These are phyloP conservation scores for Acrobasis consociella DNA, from an alignment of 2,888 invertebrate species.

Conservation along the genomic window DNA sequence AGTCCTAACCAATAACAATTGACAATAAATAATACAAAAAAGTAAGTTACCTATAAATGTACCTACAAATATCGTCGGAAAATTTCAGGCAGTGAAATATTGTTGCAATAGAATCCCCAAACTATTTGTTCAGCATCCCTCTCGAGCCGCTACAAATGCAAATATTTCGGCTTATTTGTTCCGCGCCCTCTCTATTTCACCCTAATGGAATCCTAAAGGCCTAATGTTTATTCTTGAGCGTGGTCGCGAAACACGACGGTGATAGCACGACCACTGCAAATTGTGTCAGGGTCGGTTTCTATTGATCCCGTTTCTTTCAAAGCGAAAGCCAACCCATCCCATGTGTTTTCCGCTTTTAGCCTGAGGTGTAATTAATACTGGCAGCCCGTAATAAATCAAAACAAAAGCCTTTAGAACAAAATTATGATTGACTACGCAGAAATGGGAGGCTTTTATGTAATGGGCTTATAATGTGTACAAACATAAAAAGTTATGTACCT, in stretches of 20 bases:
- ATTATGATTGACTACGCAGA: constrained; percentile 15
- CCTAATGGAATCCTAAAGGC: constrained; percentile 57
- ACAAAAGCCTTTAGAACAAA: constrained; percentile 11
- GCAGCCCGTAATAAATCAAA: constrained; percentile 12
- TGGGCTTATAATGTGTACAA: neutral
- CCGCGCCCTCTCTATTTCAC: constrained; percentile 47
- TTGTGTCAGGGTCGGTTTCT: constrained; percentile 77
- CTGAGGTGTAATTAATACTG: constrained; percentile 14
- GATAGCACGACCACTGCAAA: constrained; percentile 69
- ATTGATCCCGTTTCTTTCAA: constrained; percentile 76
- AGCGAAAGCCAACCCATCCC: constrained; percentile 59
- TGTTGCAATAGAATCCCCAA: constrained; percentile 15
- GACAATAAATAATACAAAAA: too few species aligned
- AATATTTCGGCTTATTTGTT: constrained; percentile 50
- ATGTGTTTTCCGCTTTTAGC: constrained; percentile 53
- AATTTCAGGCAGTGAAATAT: neutral
- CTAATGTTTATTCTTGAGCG: constrained; percentile 70
- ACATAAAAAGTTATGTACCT: too few species aligned
- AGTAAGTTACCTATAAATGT: too few species aligned
- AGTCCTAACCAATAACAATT: too few species aligned
- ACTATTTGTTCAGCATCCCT: constrained; percentile 32
- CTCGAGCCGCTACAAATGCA: constrained; percentile 32
- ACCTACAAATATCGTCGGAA: too few species aligned
- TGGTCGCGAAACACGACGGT: constrained; percentile 54
- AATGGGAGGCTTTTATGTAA: constrained; percentile 5